phyloP scores from a whole-genome alignment of 2,113 vertebrate species.

The Grallaria varia region DNA sequence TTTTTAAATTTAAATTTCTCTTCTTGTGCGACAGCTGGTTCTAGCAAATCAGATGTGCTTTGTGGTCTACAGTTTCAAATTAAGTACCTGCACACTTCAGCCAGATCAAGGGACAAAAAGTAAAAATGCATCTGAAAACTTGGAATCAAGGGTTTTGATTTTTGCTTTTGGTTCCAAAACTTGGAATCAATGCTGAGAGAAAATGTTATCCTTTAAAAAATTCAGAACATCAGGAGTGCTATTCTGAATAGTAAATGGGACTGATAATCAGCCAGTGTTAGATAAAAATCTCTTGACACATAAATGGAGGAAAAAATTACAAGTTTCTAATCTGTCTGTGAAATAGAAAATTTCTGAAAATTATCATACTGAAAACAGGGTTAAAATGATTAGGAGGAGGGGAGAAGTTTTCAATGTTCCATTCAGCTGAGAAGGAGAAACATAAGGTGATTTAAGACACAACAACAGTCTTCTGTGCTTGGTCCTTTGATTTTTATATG shows the following conservation, averaged over 20 bases:
- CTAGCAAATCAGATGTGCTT: not conserved
- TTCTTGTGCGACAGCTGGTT: not conserved
- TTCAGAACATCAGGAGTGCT: not conserved
- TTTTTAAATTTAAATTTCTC: not conserved
- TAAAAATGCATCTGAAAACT: not conserved
- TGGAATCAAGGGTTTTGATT: fast-evolving
- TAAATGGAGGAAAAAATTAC: not conserved
- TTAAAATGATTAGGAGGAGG: not conserved
- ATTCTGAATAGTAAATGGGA: not conserved
- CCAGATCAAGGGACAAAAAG: not conserved
- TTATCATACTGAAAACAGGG: not conserved
- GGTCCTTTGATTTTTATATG: not conserved
- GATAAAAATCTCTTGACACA: not conserved
- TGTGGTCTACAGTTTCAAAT: not conserved
- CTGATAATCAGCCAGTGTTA: not conserved
- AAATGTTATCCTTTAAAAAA: not conserved
- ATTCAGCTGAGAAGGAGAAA: not conserved
- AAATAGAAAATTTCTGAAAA: not conserved
- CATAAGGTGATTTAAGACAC: not conserved
- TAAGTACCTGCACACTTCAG: not conserved
- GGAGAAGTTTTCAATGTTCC: not conserved
- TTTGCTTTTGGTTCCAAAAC: not conserved
- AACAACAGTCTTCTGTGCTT: not conserved
- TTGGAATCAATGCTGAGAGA: not conserved
- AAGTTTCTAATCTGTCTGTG: not conserved